phyloP scores from a whole-genome alignment of 2,888 invertebrate genomes.

The Mechanitis mazaeus region DNA sequence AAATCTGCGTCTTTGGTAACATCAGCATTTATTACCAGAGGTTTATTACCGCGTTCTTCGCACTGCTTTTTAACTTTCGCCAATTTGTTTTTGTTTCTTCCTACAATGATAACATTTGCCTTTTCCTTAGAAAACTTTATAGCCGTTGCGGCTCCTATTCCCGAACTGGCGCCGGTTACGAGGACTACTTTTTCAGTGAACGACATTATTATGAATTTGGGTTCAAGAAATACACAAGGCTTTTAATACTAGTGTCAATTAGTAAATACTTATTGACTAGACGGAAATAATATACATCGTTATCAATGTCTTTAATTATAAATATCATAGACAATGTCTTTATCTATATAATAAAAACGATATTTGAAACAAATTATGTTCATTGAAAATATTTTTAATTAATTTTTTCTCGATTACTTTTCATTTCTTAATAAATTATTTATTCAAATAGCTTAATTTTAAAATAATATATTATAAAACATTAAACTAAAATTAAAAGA shows the following conservation, averaged over 20 bases:
- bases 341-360: too few relatives aligned
- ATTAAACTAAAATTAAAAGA: too few relatives aligned
- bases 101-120: conserved; percentile 77
- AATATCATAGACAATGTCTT: too few relatives aligned
- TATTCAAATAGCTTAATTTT: too few relatives aligned
- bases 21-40: conserved; percentile 22
- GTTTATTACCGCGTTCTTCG: conserved; percentile 22
- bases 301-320: too few relatives aligned
- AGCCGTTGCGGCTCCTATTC: conserved; percentile 82
- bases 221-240: too few relatives aligned
- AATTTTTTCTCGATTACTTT: neutral
- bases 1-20: conserved; percentile 29
- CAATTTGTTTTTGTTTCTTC: conserved; percentile 80
- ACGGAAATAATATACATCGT: too few relatives aligned
- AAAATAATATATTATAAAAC: too few relatives aligned
- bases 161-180: conserved; percentile 81
- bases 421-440: too few relatives aligned
- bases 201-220: too few relatives aligned
- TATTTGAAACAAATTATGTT: too few relatives aligned
- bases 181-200: conserved; percentile 67
- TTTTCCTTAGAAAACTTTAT: conserved; percentile 78
- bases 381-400: neutral
- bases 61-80: conserved; percentile 63
- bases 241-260: neutral
- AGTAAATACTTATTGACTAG: neutral